These are phyloP conservation scores for Echeneis naucrates DNA, from an alignment of 2,797 vertebrate species.

Conservation along the genomic window DNA sequence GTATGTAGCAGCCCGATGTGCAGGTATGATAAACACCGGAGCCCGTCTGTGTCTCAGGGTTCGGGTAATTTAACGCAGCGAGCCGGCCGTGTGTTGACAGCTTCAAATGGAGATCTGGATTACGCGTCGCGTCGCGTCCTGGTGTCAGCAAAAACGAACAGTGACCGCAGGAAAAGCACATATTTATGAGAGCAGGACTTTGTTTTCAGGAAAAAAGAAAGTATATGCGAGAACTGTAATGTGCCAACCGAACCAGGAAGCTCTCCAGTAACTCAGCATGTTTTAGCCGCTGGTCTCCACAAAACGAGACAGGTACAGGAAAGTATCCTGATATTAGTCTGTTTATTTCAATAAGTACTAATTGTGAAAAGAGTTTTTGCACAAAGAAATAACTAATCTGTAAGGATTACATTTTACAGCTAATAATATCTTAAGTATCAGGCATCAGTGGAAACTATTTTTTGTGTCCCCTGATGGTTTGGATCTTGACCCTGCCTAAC, in stretches of 20 bases:
- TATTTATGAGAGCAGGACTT: background rate
- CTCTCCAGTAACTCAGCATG: background rate
- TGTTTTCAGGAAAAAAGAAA: background rate
- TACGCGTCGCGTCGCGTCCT: background rate
- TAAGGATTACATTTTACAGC: too few relatives aligned
- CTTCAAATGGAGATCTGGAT: conserved; percentile 3
- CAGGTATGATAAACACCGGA: conserved; percentile 27
- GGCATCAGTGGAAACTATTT: too few relatives aligned
- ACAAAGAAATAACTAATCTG: background rate
- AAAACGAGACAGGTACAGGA: background rate
- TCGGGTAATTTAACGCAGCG: background rate
- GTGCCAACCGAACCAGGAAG: background rate
- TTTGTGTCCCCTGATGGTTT: too few relatives aligned
- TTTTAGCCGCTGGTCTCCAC: too few relatives aligned
- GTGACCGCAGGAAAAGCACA: background rate
- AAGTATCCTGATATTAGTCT: too few relatives aligned
- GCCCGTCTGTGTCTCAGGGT: background rate
- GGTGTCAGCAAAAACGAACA: too few relatives aligned
- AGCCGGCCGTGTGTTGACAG: background rate
- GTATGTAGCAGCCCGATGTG: conserved; percentile 38
- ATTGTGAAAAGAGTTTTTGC: background rate
- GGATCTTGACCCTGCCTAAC: too few relatives aligned
- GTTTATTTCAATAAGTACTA: background rate
- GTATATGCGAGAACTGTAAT: background rate
- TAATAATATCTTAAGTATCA: too few relatives aligned